Conservation (phyloP, 2,888 invertebrate species). For the Drosophila acutilabella region DNA sequence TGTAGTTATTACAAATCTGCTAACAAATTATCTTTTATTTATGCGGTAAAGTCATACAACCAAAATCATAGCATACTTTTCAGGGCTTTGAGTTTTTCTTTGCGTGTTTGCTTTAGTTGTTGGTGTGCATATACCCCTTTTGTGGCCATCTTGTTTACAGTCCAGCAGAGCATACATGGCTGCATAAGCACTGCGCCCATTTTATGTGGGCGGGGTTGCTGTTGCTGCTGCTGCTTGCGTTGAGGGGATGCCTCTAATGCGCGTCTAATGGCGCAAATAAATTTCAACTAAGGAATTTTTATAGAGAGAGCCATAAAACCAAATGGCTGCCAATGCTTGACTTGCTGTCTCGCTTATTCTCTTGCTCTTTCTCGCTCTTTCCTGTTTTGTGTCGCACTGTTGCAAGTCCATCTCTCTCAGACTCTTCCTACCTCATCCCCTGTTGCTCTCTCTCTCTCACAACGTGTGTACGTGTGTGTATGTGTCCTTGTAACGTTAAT, state of each 20-base stretch:
- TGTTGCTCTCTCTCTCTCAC: background rate
- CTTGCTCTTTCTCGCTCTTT: background rate
- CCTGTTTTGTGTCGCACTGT: slow-evolving; percentile 8
- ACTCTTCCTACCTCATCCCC: background rate
- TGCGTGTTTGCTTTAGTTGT: too few species aligned
- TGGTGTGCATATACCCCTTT: background rate
- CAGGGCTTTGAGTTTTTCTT: too few species aligned
- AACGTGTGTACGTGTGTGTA: slow-evolving; percentile 34
- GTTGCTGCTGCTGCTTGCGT: slow-evolving; percentile 21
- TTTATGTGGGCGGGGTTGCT: slow-evolving; percentile 40
- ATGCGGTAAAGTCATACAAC: too few species aligned
- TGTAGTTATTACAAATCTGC: too few species aligned
- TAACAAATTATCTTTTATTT: too few species aligned
- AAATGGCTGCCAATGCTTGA: slow-evolving; percentile 75
- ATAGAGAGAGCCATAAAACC: slow-evolving; percentile 77
- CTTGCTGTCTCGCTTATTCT: slow-evolving; percentile 11
- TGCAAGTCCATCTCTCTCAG: slow-evolving; percentile 7
- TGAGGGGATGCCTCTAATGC: slow-evolving; percentile 69
- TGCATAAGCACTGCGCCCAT: slow-evolving; percentile 67
- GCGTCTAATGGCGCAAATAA: slow-evolving; percentile 78
- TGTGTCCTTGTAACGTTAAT: slow-evolving; percentile 71
- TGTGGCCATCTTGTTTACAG: background rate
- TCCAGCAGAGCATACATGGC: slow-evolving; percentile 33
- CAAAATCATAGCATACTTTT: too few species aligned
- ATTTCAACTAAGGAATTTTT: slow-evolving; percentile 81